phyloP scores from a whole-genome alignment of 2,113 vertebrate genomes.

The Geococcyx californianus region DNA sequence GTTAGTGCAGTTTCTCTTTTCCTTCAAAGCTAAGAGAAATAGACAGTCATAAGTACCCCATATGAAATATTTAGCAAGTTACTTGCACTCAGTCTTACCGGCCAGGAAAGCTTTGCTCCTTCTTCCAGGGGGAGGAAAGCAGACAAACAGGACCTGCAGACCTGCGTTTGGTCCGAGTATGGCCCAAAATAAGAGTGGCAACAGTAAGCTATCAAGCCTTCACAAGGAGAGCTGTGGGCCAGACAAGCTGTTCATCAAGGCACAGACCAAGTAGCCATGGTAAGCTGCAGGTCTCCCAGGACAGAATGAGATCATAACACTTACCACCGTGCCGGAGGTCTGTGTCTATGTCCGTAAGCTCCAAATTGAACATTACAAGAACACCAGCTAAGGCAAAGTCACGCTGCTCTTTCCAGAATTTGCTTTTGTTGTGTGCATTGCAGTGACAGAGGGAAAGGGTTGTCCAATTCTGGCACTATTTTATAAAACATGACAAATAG shows the following conservation, averaged over 20 bases:
- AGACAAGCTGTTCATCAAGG: neutral
- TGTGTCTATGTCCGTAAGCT: conserved; percentile 77
- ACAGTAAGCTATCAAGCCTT: neutral
- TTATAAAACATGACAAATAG: neutral
- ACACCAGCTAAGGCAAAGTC: conserved; percentile 69
- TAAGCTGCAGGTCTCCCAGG: neutral
- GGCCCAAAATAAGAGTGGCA: neutral
- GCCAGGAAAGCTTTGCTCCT: neutral
- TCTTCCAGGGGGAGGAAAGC: neutral
- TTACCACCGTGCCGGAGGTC: conserved; percentile 80
- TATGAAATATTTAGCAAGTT: neutral
- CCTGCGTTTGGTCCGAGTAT: fast-evolving
- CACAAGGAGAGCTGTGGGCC: fast-evolving
- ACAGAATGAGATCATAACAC: fast-evolving
- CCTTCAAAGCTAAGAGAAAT: neutral
- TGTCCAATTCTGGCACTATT: conserved; percentile 80
- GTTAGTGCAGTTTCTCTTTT: neutral
- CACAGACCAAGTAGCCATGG: neutral
- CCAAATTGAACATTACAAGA: conserved; percentile 76
- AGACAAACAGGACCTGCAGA: neutral
- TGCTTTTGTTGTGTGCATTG: conserved; percentile 86
- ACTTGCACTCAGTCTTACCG: neutral
- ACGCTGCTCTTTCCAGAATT: conserved; percentile 78
- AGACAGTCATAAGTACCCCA: neutral
- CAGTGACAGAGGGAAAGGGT: conserved; percentile 77